These are phyloP conservation scores for Ecdyonurus torrentis DNA, from an alignment of 2,888 invertebrate genomes.

Conservation along the genomic window DNA sequence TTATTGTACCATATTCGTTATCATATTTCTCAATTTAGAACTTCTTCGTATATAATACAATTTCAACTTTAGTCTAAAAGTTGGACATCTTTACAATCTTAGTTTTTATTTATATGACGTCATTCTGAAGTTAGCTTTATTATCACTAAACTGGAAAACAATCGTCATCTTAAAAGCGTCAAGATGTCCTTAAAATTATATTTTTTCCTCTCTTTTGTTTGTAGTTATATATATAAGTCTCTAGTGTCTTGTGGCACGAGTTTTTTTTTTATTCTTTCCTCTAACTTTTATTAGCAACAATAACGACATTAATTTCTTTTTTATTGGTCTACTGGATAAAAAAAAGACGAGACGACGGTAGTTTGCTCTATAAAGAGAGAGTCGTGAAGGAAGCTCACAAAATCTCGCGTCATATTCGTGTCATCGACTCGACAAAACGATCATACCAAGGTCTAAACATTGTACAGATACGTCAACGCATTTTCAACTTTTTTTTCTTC, in stretches of 20 bases:
- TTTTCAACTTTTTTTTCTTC: no score
- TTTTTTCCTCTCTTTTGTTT: not conserved
- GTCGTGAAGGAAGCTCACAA: not conserved
- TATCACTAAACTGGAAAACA: not conserved
- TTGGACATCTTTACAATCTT: not conserved
- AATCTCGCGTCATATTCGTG: not conserved
- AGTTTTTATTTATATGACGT: not conserved
- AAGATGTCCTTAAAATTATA: not conserved
- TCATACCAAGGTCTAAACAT: not conserved
- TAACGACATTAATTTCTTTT: not conserved
- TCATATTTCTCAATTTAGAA: no score
- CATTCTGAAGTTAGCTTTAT: not conserved
- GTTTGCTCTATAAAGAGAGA: not conserved
- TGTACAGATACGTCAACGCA: no score
- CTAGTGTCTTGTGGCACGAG: not conserved
- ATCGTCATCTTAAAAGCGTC: not conserved
- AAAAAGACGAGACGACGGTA: not conserved
- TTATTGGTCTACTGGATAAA: not conserved
- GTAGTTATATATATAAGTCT: not conserved
- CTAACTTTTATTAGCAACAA: not conserved
- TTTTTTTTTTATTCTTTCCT: not conserved
- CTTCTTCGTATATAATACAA: no score
- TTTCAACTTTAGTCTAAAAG: no score
- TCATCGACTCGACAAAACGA: not conserved
- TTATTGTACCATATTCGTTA: no score